Conservation (phyloP, 2,888 invertebrate species). For the Melanargia galathea region DNA sequence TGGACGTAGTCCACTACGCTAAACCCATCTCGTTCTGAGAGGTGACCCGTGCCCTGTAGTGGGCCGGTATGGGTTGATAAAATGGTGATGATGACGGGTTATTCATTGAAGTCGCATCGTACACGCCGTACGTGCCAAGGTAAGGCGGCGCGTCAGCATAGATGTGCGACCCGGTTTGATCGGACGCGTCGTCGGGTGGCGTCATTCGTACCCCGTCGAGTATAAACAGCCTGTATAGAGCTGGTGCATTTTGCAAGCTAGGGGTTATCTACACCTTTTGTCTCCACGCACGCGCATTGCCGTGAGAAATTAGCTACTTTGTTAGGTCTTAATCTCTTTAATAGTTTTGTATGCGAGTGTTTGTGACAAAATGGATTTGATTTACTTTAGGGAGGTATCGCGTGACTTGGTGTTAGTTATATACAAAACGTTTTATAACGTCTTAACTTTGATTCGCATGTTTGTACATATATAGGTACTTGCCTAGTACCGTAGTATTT, state of each 20-base stretch:
- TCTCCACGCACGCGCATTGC: constrained; percentile 37
- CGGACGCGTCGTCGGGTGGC: constrained; percentile 54
- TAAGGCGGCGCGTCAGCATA: too few relatives aligned
- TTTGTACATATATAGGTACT: too few relatives aligned
- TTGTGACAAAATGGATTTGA: constrained; percentile 8
- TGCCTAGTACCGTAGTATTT: not conserved
- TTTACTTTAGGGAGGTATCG: constrained; percentile 10
- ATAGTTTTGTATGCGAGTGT: constrained; percentile 33
- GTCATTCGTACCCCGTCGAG: constrained; percentile 56
- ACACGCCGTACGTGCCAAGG: too few relatives aligned
- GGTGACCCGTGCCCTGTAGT: too few relatives aligned
- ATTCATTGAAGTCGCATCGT: too few relatives aligned
- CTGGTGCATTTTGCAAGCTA: constrained; percentile 25
- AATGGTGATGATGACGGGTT: too few relatives aligned
- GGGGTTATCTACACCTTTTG: constrained; percentile 38
- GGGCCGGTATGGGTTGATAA: too few relatives aligned
- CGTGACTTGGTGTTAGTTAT: constrained; percentile 6
- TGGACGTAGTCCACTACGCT: too few relatives aligned
- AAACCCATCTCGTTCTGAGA: too few relatives aligned
- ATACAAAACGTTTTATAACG: constrained; percentile 1
- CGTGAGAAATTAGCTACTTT: constrained; percentile 39
- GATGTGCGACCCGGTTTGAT: constrained; percentile 29
- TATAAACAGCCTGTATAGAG: constrained; percentile 41
- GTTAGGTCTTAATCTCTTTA: constrained; percentile 33
- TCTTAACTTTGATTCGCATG: too few relatives aligned